Evolutionary conservation across 2,888 invertebrate species (phyloP).

Genomic region (Polyploca ridens): DNA sequence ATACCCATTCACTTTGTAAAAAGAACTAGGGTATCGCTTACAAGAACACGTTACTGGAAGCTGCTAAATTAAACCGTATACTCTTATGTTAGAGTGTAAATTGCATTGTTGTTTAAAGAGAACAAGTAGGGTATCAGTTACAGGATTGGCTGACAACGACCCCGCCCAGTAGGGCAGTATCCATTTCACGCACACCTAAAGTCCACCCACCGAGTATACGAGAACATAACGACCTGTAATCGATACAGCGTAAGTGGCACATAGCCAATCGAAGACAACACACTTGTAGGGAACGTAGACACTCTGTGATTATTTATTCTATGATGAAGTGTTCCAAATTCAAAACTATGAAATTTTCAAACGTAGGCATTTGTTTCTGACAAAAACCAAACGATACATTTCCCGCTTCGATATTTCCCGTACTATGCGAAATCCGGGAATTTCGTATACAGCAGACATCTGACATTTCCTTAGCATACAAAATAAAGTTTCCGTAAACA

Average conservation of each 20-base stretch:
- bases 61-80: conserved; percentile 41
- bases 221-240: conserved; percentile 53
- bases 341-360: neutral
- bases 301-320: conserved; percentile 32
- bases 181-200: conserved; percentile 75
- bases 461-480: too few relatives aligned
- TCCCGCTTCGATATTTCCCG: too few relatives aligned
- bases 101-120: conserved; percentile 43
- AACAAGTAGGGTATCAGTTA: conserved; percentile 82
- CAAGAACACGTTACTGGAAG: conserved; percentile 47
- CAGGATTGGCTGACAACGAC: conserved; percentile 79
- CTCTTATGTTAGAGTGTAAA: conserved; percentile 24
- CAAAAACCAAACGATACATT: neutral
- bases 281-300: conserved; percentile 20
- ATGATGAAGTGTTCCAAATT: conserved; percentile 13
- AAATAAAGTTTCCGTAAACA: too few relatives aligned
- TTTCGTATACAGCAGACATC: too few relatives aligned
- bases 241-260: conserved; percentile 46
- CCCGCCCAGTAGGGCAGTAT: conserved; percentile 78
- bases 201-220: conserved; percentile 61
- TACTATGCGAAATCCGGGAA: too few relatives aligned
- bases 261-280: conserved; percentile 45
- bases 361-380: neutral
- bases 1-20: conserved; percentile 38
- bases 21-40: conserved; percentile 79